Evolutionary conservation across 2,888 invertebrate genomes (phyloP).

Genomic region (Laspeyria flexula): DNA sequence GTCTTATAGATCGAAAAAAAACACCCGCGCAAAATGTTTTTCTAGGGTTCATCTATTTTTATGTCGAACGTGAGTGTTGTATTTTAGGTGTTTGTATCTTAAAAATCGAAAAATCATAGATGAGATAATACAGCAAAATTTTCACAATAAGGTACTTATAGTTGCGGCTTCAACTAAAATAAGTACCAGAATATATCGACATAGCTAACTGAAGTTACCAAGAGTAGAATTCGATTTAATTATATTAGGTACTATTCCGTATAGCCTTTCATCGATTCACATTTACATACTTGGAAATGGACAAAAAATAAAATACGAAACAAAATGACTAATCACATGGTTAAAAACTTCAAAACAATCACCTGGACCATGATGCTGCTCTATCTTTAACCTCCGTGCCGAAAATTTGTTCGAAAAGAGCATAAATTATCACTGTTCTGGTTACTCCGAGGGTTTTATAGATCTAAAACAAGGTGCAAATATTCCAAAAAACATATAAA

Average conservation of each 20-base stretch:
- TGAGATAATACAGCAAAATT: no score
- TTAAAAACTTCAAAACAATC: constrained; percentile 42
- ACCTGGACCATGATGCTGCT: constrained; percentile 77
- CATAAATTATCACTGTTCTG: not conserved
- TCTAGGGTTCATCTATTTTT: no score
- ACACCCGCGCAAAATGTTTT: no score
- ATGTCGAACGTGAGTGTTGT: no score
- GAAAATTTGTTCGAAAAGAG: not conserved
- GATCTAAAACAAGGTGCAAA: not conserved
- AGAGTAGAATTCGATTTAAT: not conserved
- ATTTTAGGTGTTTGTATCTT: no score
- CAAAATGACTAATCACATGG: constrained; percentile 31
- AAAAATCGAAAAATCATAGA: no score
- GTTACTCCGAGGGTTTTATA: not conserved
- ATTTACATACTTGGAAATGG: not conserved
- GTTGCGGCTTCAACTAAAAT: no score
- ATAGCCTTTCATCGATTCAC: not conserved
- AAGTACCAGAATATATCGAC: no score
- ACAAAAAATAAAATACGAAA: constrained; percentile 3
- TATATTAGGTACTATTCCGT: not conserved
- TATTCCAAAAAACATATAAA: constrained; percentile 12
- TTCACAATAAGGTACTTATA: no score
- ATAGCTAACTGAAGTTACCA: no score
- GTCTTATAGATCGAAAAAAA: no score
- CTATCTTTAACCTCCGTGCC: constrained; percentile 25